phyloP scores from a whole-genome alignment of 2,113 vertebrate genomes.

The Thinocorus orbignyianus region DNA sequence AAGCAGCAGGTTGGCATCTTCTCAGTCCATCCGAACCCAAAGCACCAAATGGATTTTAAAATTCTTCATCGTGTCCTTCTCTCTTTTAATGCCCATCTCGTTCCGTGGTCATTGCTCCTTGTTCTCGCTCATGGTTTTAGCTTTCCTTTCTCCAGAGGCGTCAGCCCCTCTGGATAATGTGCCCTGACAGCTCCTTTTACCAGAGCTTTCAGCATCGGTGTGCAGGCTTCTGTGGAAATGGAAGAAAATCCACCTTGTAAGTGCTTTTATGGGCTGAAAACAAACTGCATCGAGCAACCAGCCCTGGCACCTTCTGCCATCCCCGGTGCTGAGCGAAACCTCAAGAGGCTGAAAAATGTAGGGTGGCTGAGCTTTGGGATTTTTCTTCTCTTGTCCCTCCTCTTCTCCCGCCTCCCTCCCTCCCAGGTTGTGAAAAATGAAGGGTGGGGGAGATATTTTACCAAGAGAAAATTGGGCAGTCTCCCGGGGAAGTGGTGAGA shows the following conservation, averaged over 20 bases:
- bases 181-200: constrained; percentile 51
- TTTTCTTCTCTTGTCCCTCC: not conserved
- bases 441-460: not conserved
- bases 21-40: not conserved
- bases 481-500: not conserved
- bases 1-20: not conserved
- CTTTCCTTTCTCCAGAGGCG: not conserved
- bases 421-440: not conserved
- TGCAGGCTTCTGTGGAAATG: constrained; percentile 7
- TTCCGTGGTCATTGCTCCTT: not conserved
- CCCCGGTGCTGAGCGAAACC: not conserved
- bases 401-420: no score
- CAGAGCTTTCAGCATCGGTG: not conserved
- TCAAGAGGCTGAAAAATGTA: not conserved
- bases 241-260: constrained; percentile 35
- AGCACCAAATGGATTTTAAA: not conserved
- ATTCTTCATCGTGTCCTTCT: not conserved
- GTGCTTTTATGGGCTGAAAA: constrained; percentile 42
- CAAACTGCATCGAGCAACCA: not conserved
- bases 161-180: constrained; percentile 45
- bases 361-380: not conserved
- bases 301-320: not conserved
- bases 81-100: not conserved
- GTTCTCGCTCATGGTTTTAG: not conserved
- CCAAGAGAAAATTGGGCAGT: not conserved